Conservation (phyloP, 2,888 invertebrate species). For the Cotesia congregata region DNA sequence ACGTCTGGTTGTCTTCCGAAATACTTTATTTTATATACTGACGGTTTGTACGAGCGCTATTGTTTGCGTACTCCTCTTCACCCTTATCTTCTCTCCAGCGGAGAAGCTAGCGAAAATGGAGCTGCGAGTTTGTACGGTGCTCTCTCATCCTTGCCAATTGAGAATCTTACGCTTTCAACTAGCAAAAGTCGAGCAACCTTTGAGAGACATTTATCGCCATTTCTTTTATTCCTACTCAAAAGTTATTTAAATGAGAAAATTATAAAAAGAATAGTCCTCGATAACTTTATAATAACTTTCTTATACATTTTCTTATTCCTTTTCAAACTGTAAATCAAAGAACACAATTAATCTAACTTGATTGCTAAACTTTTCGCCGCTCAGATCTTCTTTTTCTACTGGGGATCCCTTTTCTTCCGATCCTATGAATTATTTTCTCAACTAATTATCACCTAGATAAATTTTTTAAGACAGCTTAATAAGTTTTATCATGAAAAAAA, state of each 20-base stretch:
- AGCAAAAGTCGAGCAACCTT: constrained; percentile 25
- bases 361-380: constrained; percentile 59
- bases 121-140: too few species aligned
- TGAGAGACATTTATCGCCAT: constrained; percentile 30
- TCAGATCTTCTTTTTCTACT: constrained; percentile 50
- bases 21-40: constrained; percentile 17
- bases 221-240: constrained; percentile 17
- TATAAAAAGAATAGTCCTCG: constrained; percentile 38
- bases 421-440: too few species aligned
- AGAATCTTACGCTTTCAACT: background rate
- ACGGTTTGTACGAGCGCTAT: constrained; percentile 16
- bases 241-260: constrained; percentile 10
- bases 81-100: constrained; percentile 17
- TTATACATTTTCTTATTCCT: constrained; percentile 24
- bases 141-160: constrained; percentile 2
- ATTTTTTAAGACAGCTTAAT: too few species aligned
- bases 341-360: constrained; percentile 60
- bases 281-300: constrained; percentile 49
- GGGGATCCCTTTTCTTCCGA: too few species aligned
- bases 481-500: too few species aligned
- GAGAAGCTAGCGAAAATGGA: too few species aligned
- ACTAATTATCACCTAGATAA: too few species aligned
- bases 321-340: constrained; percentile 56
- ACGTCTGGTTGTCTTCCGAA: constrained; percentile 33
- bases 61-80: constrained; percentile 30